phyloP scores from a whole-genome alignment of 2,797 vertebrate genomes.

The Lepus oiostolus region DNA sequence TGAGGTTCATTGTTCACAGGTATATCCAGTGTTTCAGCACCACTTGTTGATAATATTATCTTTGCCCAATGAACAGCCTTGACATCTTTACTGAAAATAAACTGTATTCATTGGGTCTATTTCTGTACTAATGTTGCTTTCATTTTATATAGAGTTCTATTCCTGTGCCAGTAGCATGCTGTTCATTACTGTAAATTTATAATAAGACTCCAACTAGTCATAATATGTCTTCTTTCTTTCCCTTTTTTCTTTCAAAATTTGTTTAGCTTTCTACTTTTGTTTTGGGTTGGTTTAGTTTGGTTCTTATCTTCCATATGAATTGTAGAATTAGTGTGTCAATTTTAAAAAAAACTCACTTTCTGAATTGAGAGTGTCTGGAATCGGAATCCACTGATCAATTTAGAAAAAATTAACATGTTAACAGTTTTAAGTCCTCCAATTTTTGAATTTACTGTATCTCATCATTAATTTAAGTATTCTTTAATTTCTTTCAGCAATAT shows the following conservation, averaged over 20 bases:
- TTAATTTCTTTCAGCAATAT: slow-evolving; percentile 1
- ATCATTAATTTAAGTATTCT: neutral
- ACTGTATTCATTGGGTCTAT: neutral
- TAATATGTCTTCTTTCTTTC: neutral
- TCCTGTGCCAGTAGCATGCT: neutral
- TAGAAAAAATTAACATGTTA: slow-evolving; percentile 15
- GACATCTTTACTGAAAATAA: neutral
- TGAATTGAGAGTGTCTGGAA: neutral
- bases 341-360: slow-evolving; percentile 25
- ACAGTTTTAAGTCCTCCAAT: neutral
- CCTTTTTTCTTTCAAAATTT: neutral
- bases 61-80: neutral
- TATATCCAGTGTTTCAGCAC: neutral
- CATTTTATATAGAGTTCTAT: neutral
- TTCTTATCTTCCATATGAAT: neutral
- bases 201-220: neutral
- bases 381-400: neutral
- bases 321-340: slow-evolving; percentile 2
- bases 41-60: neutral
- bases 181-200: neutral
- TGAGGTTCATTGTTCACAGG: neutral
- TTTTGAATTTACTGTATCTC: neutral
- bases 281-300: neutral
- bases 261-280: neutral
- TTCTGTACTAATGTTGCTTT: neutral